Base-by-base conservation (phyloP, 2,888 invertebrate genomes). In the Caenorhabditis sp. region DNA sequence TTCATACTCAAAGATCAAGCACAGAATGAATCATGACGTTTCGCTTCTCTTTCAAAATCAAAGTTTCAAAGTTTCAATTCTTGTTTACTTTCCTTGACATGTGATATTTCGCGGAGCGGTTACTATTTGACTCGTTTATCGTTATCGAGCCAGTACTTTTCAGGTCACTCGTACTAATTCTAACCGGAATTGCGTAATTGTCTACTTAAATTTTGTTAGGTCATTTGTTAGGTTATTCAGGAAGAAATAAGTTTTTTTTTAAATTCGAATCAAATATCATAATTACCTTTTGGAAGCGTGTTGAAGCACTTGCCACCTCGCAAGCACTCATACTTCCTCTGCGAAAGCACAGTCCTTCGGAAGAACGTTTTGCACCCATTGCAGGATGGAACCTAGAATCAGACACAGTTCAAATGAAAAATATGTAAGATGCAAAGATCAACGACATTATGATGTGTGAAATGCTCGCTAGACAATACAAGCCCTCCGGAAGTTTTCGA, bases 341-440 rank as follows among this genome's bases (percentile, higher is more conserved):
- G 82, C 0, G 80, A 77, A 0, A 86, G 44, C 7, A 86, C 82
- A 5, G 84, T 86, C 44, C 85, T 58, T 6, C 85, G 85, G 49
- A 85, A 85, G 56, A 85, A 85, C 2, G 86, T 86, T 74, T 86
- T 86, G 72, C 86, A 86, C n/a, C 86, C 86, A 72, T 86, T 86
- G 72, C 86, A 86, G 0, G 87, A 84, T 24, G 88, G 85, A 47
- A 87, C 87, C 87, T 87, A 68, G 79, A 82, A 76, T 47, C 19
- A 68, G 68, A 49, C 22, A 38, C 38, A 38, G 4, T 31, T 14
- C 22, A 44, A 7, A 51, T 31, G 28, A 58, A 64, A 63, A 28
- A 49, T 14, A 54, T 2, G 2, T 10, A 41, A 64, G 31, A 31
- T 49, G n/a, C 58, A 19, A 56, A 58, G 69, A 64, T 72, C 80